Base-by-base conservation (phyloP, 2,113 vertebrate species). In the Anguilla rostrata region DNA sequence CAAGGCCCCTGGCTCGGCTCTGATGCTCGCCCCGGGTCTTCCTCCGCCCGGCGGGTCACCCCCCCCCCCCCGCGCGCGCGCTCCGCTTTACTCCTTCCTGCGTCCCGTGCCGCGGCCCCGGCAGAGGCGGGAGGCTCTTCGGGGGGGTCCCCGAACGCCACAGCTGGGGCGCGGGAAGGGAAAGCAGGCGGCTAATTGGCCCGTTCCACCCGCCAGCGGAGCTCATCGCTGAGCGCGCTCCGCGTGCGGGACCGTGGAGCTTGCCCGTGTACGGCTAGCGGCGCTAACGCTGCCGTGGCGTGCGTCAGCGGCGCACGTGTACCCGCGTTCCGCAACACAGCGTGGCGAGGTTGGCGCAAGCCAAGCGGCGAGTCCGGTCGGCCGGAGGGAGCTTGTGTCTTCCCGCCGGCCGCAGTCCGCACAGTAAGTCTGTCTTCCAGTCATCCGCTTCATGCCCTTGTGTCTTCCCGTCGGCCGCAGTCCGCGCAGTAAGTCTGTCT, bases 1-100 rank as follows among this genome's bases (percentile, higher is more conserved):
- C 93, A 96, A 97, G 96, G 83, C 92, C 86, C 34, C 91, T 91
- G 92, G 86, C 90, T 94, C 95, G 93, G 93, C 95, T 94, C 95
- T 94, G 95, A 95, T 96, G 79, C 56, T 80, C 49, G 66, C 83
- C 71, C 80, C 12, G 89, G 89, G 85, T 94, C 91, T 86, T 94
- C 89, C 88, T 92, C 29, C 78, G 85, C 83, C 82, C 53, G 86
- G 84, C 87, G 85, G 86, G 88, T 88, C 87, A 53, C 20, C 85
- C 34, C 34, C 34, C 34, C 34, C 34, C 34, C 34, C 34, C 34
- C 34, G 0, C 34, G 34, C 34, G n/a, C 16, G 39, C 75, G 22
- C 84, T 75, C 39, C 49, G 56, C n/a, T 78, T 78, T 88, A 84
- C 87, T 89, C 82, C 29, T n/a, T 88, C 87, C 80, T 66, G 79